Conservation (phyloP, 2,888 invertebrate genomes). For the Leistus spinibarbis region DNA sequence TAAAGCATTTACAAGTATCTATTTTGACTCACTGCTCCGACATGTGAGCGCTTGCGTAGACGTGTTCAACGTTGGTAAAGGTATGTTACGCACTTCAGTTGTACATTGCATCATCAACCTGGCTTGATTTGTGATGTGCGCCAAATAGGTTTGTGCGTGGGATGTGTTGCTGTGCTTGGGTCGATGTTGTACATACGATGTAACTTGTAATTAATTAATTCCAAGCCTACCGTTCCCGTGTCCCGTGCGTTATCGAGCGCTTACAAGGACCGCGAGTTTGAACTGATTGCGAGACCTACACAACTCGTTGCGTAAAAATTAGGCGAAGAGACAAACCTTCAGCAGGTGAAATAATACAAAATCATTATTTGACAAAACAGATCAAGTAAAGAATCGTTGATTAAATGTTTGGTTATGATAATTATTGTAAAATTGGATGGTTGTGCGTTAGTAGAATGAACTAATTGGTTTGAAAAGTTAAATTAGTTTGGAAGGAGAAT, state of each 20-base stretch:
- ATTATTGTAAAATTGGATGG: too few species aligned
- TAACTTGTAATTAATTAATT: slow-evolving; percentile 46
- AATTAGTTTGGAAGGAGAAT: too few species aligned
- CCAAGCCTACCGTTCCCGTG: slow-evolving; percentile 40
- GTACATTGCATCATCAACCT: not conserved
- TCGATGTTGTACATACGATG: slow-evolving; percentile 34
- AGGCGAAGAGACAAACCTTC: too few species aligned
- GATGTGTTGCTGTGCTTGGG: not conserved
- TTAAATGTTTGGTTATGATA: too few species aligned
- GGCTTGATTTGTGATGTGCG: not conserved
- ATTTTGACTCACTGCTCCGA: not conserved
- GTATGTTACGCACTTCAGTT: not conserved
- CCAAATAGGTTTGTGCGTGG: not conserved
- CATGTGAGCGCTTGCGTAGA: not conserved
- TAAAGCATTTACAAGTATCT: not conserved
- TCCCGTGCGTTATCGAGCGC: slow-evolving; percentile 13
- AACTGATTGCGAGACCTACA: slow-evolving; percentile 6
- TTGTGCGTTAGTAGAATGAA: too few species aligned
- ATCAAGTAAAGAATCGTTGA: too few species aligned
- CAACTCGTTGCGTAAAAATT: not conserved
- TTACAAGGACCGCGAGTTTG: slow-evolving; percentile 11
- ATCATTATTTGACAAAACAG: too few species aligned
- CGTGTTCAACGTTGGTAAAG: not conserved
- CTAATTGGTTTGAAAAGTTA: too few species aligned
- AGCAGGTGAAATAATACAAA: too few species aligned